A percentile compares a stretch with the other conserved stretches of the same genome.
Conservation (phyloP, 2,888 invertebrate genomes). For the Cabera pusaria region DNA sequence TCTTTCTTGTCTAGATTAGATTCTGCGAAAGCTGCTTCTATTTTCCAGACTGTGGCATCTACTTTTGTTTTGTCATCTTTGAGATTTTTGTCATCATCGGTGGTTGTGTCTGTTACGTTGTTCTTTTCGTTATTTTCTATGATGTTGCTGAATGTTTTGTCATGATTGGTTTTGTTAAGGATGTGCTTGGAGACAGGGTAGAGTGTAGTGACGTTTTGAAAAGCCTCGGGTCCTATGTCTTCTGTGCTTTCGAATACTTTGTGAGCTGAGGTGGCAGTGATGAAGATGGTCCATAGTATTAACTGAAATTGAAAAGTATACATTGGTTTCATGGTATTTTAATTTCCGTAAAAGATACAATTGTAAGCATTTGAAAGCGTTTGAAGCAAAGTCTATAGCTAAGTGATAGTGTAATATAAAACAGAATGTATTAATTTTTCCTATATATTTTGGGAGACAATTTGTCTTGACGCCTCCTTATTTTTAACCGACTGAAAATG, state of each 20-base stretch:
- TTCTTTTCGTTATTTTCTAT: slow-evolving; percentile 8
- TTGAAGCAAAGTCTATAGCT: too few species aligned
- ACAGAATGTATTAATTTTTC: too few species aligned
- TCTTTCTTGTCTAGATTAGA: slow-evolving; percentile 36
- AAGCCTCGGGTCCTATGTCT: slow-evolving; percentile 35
- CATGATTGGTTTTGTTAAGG: slow-evolving; percentile 17
- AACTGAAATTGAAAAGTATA: slow-evolving; percentile 41
- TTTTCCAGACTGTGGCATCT: slow-evolving; percentile 51
- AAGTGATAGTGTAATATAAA: too few species aligned
- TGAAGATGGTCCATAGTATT: slow-evolving; percentile 42
- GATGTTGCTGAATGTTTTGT: slow-evolving; percentile 13
- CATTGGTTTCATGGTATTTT: too few species aligned
- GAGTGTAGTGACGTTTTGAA: slow-evolving; percentile 55
- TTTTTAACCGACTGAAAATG: too few species aligned
- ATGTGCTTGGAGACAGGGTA: slow-evolving; percentile 54
- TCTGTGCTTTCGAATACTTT: slow-evolving; percentile 45
- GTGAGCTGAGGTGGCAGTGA: slow-evolving; percentile 35
- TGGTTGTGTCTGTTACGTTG: slow-evolving; percentile 6
- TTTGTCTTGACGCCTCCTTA: too few species aligned
- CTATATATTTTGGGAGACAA: too few species aligned
- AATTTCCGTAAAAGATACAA: too few species aligned
- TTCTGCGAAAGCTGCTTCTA: slow-evolving; percentile 50
- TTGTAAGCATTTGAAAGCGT: too few species aligned
- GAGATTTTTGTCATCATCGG: slow-evolving; percentile 9
- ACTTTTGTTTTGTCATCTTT: slow-evolving; percentile 26